Evolutionary conservation across 2,888 invertebrate genomes (phyloP), one percentile per base, ranked within the genome.

Genomic region (Tillus elongatus): DNA sequence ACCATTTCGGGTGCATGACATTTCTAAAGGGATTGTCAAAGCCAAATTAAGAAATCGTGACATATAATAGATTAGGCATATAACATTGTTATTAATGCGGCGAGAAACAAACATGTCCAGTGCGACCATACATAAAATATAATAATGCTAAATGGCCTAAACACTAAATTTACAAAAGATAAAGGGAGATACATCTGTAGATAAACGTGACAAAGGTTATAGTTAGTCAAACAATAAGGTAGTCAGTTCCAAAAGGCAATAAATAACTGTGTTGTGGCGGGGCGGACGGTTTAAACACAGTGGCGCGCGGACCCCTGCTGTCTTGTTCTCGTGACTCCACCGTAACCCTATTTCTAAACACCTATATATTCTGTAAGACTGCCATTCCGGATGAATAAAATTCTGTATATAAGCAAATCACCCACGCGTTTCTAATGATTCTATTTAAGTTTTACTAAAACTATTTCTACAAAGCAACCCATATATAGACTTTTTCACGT

Each of bases 151-250:
- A 61, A 63, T 53, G 57, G 56, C 56, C 56, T 60, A 61, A 63
- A 63, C 61, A 61, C 56, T 62, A 63, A 64, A 63, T 63, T 63
- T 61, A 62, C 60, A 60, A 57, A 56, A 63, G 63, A 63, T 63
- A 64, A 61, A 61, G 53, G 44, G 47, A 61, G 62, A 63, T 62
- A 63, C 63, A 63, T 58, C 53, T 56, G 58, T 57, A 63, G 65
- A 65, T 65, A 65, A 60, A 50, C 55, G 57, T 63, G 63, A 64
- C 63, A 63, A 61, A 64, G 61, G 61, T 60, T 61, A 61, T 62
- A 61, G 63, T 63, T 61, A 60, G 60, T 60, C 63, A 62, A 64
- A 65, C 63, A 65, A 65, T 64, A 60, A 63, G 59, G 63, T 62
- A 63, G 63, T 62, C 63, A 56, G 54, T 50, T 53, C 53, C 50